A percentile compares a stretch with the other conserved stretches of the same genome.
Conservation (phyloP, 2,888 invertebrate species). For the Mesorhabditis belari region DNA sequence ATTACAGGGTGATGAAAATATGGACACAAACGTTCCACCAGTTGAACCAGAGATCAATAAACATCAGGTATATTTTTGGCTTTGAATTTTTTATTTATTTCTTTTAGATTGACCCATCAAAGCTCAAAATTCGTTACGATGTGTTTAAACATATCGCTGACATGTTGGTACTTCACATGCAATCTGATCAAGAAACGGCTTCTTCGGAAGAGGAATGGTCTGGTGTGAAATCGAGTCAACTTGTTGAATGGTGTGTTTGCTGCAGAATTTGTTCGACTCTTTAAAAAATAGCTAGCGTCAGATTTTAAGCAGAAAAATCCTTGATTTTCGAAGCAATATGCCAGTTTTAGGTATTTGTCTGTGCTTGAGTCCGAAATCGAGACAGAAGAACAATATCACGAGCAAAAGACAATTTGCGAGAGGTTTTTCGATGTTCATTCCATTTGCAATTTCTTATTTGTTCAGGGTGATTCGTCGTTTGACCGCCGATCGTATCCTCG, state of each 20-base stretch:
- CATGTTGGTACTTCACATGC: conserved; percentile 81
- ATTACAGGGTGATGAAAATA: not conserved
- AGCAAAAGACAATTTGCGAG: conserved; percentile 80
- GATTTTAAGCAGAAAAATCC: not conserved
- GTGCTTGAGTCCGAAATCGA: conserved; percentile 79
- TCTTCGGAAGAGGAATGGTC: conserved; percentile 41
- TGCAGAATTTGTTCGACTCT: not conserved
- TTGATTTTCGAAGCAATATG: not conserved
- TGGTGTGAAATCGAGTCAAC: conserved; percentile 57
- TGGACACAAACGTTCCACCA: conserved; percentile 4
- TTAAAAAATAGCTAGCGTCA: not conserved
- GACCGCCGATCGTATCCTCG: conserved; percentile 6
- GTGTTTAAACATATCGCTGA: conserved; percentile 87
- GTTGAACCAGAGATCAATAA: not conserved
- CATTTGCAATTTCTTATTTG: not conserved
- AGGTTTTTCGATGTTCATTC: conserved; percentile 66
- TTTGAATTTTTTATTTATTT: not conserved
- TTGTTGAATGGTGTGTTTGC: conserved; percentile 75
- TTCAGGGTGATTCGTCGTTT: not conserved
- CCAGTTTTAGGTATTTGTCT: conserved; percentile 59
- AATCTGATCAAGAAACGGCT: conserved; percentile 68
- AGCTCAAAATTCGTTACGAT: conserved; percentile 71
- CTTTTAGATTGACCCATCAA: conserved; percentile 27
- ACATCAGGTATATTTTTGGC: no score
- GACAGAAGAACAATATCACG: conserved; percentile 66